These are phyloP conservation scores for Aphodius granarius DNA, from an alignment of 2,888 invertebrate genomes.

Conservation along the genomic window DNA sequence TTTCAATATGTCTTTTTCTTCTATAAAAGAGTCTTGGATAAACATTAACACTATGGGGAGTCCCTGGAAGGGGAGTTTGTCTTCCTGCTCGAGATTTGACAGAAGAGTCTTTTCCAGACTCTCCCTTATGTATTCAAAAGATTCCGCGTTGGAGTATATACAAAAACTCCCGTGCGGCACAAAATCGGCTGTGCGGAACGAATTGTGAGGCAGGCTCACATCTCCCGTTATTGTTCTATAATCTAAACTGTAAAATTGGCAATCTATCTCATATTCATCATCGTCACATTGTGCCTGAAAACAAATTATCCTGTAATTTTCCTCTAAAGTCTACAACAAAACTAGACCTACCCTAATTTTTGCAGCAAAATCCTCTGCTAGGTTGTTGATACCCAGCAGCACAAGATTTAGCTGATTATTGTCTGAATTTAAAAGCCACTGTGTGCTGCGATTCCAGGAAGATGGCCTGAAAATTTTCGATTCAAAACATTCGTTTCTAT, in stretches of 20 bases:
- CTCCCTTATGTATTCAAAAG: conserved; percentile 88
- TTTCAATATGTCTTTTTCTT: conserved; percentile 82
- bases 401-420: conserved; percentile 82
- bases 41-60: conserved; percentile 90
- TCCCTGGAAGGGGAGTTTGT: conserved; percentile 81
- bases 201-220: conserved; percentile 76
- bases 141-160: conserved; percentile 87
- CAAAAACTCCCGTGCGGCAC: conserved; percentile 90
- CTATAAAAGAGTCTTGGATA: conserved; percentile 79
- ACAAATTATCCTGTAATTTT: conserved; percentile 35
- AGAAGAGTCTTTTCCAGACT: conserved; percentile 89
- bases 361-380: conserved; percentile 84
- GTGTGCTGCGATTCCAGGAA: conserved; percentile 66
- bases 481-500: not conserved
- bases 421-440: conserved; percentile 66
- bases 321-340: not conserved
- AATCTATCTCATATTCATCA: conserved; percentile 82
- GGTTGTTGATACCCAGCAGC: conserved; percentile 82
- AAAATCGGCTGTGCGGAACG: conserved; percentile 82
- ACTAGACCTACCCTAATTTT: conserved; percentile 68
- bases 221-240: conserved; percentile 87
- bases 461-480: conserved; percentile 56
- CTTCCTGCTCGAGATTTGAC: conserved; percentile 88
- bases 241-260: conserved; percentile 78
- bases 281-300: conserved; percentile 85